Base-by-base conservation (phyloP, 2,113 vertebrate genomes). In the Oplegnathus fasciatus region DNA sequence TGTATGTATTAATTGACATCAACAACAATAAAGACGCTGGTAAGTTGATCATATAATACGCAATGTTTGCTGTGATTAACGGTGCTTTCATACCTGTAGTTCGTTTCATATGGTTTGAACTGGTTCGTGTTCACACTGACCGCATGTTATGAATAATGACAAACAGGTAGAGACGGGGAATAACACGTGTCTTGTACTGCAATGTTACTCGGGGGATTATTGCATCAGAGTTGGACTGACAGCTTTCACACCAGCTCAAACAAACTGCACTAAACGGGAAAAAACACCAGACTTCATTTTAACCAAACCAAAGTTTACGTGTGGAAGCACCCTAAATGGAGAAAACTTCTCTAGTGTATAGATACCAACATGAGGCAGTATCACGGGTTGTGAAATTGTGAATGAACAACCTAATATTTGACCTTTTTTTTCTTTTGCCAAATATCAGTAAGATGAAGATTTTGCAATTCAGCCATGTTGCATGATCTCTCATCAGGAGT, bases 401-500 rank as follows among this genome's bases (percentile, higher is more conserved):
- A 74, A 75, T 24, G 18, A 57, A 58, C 3, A 52, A 76, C 9
- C 24, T 28, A 11, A 73, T 46, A 71, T 54, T 75, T 76, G 0
- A 28, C 22, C 20, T 37, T 26, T 42, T 37, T 37, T 20, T n/a
- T n/a, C n/a, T 57, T 40, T 28, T 46, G n/a, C n/a, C n/a, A 42
- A 20, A 28, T 44, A 13, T 28, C 2, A 30, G 37, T 72, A 42
- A 74, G 37, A 17, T 28, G n/a, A 22, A 30, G 3, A 37, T 62
- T 42, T 75, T 75, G 61, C 54, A 70, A 5, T n/a, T 65, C 17
- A 74, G 0, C 24, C 58, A 42, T 57, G n/a, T 67, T 66, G 22
- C 37, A 62, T 77, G 48, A 50, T 73, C 55, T 67, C 48, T 62
- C 50, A 68, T 78, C 78, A 78, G 54, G 48, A 55, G 57, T 62